Evolutionary conservation across 2,113 vertebrate species (phyloP).

Genomic region (Hylia prasina): DNA sequence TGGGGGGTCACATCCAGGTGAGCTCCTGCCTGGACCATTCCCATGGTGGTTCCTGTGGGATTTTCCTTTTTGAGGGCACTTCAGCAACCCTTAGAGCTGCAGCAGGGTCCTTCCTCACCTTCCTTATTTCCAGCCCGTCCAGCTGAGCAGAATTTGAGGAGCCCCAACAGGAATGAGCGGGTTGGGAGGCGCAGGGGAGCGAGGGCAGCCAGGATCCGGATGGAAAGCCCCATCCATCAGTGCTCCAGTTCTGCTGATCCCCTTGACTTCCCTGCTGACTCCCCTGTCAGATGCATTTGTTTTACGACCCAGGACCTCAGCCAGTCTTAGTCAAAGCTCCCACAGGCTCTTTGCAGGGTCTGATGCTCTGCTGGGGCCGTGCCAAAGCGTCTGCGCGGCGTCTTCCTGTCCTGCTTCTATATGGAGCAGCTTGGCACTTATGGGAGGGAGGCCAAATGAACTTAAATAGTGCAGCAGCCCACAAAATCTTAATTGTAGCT

Average conservation of each 20-base stretch:
- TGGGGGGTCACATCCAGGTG: no score
- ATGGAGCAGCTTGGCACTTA: background rate
- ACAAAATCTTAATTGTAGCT: background rate
- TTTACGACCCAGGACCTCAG: conserved; percentile 35
- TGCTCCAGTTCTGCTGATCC: background rate
- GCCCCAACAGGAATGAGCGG: background rate
- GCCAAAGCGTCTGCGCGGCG: conserved; percentile 56
- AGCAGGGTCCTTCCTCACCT: background rate
- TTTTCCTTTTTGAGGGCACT: background rate
- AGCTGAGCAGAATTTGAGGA: background rate
- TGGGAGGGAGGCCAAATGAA: conserved; percentile 18
- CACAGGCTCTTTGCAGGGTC: conserved; percentile 16
- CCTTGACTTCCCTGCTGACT: background rate
- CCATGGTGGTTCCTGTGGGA: rapidly evolving
- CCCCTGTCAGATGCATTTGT: conserved; percentile 47
- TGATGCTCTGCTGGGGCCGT: conserved; percentile 50
- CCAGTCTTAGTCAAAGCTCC: conserved; percentile 32
- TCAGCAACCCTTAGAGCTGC: background rate
- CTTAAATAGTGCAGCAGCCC: background rate
- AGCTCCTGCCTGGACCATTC: background rate
- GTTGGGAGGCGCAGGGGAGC: rapidly evolving
- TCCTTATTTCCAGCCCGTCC: rapidly evolving
- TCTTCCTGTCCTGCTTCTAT: conserved; percentile 23
- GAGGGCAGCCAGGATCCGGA: background rate
- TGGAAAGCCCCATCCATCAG: background rate